Percentiles rank a stretch among this genome's conserved stretches.
phyloP scores from a whole-genome alignment of 2,113 vertebrate genomes.

The Chauna torquata region DNA sequence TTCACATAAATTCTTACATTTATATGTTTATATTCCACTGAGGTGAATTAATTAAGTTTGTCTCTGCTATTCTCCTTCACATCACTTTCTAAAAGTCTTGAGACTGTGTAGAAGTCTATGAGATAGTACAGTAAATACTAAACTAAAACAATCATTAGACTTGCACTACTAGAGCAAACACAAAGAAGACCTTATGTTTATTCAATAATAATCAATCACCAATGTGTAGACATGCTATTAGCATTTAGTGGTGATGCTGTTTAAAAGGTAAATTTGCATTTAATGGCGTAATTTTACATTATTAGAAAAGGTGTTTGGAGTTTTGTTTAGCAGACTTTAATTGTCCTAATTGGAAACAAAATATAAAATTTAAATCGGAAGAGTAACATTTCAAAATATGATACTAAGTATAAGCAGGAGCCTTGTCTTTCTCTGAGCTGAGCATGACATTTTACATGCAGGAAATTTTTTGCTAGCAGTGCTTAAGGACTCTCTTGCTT shows the following conservation, averaged over 20 bases:
- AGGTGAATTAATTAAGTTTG: not conserved
- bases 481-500: not conserved
- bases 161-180: not conserved
- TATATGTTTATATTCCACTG: not conserved
- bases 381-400: slow-evolving; percentile 17
- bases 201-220: slow-evolving; percentile 36
- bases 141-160: slow-evolving; percentile 4
- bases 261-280: slow-evolving; percentile 39
- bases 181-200: slow-evolving; percentile 44
- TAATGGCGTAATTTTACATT: slow-evolving; percentile 39
- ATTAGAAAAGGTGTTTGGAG: slow-evolving; percentile 32
- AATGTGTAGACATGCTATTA: not conserved
- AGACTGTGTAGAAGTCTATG: not conserved
- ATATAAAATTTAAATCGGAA: slow-evolving; percentile 39
- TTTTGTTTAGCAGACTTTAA: slow-evolving; percentile 40
- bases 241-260: not conserved
- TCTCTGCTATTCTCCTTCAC: not conserved
- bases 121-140: not conserved
- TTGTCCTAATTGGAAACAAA: slow-evolving; percentile 51
- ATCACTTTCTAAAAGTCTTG: not conserved
- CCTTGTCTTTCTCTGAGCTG: not conserved
- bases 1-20: not conserved
- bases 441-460: not conserved
- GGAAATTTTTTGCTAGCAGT: not conserved
- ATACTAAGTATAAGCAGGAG: not conserved